Evolutionary conservation across 2,113 vertebrate genomes (phyloP), one percentile per base, ranked within the genome.

Genomic region (Nanorana parkeri): DNA sequence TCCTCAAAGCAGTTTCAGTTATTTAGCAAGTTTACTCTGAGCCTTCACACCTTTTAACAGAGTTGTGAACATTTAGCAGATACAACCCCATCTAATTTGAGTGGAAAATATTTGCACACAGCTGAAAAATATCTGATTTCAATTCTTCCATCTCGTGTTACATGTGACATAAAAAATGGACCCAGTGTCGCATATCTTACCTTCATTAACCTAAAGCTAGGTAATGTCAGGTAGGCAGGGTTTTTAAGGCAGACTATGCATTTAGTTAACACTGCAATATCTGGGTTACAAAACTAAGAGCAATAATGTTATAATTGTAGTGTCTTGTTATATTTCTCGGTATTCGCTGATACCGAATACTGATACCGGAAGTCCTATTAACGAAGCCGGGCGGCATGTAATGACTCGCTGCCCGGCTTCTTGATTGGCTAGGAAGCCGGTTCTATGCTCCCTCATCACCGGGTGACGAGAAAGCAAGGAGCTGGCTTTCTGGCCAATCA

Each of bases 71-170:
- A 20, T 74, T 58, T 74, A 28, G 19, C 15, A 74, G 54, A 74
- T 60, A 74, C 28, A 21, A 60, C 71, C 28, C 13, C n/a, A 23
- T 21, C n/a, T 5, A 11, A 21, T 23, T 60, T 60, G 20, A 21
- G n/a, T 58, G 54, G 71, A 74, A 74, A 32, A 19, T 36, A 74
- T 36, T 58, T 32, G 54, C 54, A 58, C 54, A 58, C 29, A 74
- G 71, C 71, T 74, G 71, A 36, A 58, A 74, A 74, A 74, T 74
- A 74, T 74, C 71, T 74, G 55, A 74, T 60, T 74, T 74, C 71
- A 74, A 74, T 73, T 56, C 58, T 26, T 56, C 51, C 41, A 17
- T 32, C n/a, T 74, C 51, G 36, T 73, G 23, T 73, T n/a, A 60
- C 55, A 74, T 36, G 71, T 74, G 55, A 19, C 71, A 74, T 58